These are phyloP conservation scores for Neomorphus geoffroyi DNA, from an alignment of 2,797 vertebrate genomes.

Conservation along the genomic window DNA sequence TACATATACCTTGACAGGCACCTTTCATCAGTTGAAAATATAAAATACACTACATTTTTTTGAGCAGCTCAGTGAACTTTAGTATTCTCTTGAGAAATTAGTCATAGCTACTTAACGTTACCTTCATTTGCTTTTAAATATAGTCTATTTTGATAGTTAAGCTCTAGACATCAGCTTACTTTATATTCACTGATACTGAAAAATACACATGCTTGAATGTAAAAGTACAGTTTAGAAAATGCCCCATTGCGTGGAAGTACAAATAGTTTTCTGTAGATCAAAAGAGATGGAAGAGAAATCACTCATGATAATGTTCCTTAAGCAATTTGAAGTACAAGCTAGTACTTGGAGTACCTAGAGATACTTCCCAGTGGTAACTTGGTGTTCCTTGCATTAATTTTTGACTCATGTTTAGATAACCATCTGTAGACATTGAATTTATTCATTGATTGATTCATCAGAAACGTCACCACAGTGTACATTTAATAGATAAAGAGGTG, in stretches of 20 bases:
- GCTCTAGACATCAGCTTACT: background rate
- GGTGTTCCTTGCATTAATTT: background rate
- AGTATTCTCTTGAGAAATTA: slow-evolving; percentile 28
- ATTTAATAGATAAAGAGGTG: background rate
- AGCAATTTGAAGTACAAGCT: background rate
- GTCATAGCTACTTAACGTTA: slow-evolving; percentile 29
- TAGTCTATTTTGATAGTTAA: slow-evolving; percentile 8
- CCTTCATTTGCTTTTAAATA: slow-evolving; percentile 44
- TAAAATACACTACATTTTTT: background rate
- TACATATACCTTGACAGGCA: background rate
- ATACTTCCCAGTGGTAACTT: background rate
- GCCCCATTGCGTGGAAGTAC: background rate
- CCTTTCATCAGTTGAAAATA: background rate
- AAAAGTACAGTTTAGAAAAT: background rate
- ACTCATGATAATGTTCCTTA: background rate
- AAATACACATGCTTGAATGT: background rate
- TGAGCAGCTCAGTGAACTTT: background rate
- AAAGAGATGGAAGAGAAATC: background rate
- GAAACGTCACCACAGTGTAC: background rate
- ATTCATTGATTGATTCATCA: background rate
- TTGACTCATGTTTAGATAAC: background rate
- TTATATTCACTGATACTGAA: slow-evolving; percentile 2
- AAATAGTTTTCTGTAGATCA: background rate
- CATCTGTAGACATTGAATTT: background rate
- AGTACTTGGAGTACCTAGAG: background rate